A percentile compares a stretch with the other conserved stretches of the same genome.
Conservation (phyloP, 2,113 vertebrate genomes). For the Camelus bactrianus region DNA sequence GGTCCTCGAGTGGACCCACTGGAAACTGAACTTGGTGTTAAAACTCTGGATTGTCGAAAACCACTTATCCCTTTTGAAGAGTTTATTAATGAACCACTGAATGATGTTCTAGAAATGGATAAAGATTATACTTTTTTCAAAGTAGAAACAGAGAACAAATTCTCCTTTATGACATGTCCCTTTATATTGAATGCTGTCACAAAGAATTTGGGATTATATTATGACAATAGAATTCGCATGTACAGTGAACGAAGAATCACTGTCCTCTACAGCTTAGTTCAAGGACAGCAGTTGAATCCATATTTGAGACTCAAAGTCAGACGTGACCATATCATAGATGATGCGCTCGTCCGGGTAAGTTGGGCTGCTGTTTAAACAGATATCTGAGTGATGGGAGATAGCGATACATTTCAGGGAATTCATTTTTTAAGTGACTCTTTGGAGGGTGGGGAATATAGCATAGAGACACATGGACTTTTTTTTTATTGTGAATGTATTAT, state of each 20-base stretch:
- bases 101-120: slow-evolving; percentile 99
- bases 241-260: slow-evolving; percentile 99
- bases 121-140: slow-evolving; percentile 99
- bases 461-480: not conserved
- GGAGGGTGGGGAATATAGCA: not conserved
- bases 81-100: slow-evolving; percentile 98
- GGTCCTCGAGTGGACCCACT: slow-evolving; percentile 95
- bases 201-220: slow-evolving; percentile 98
- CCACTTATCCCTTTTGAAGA: slow-evolving; percentile 97
- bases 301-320: slow-evolving; percentile 97
- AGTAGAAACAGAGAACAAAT: slow-evolving; percentile 98
- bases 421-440: not conserved
- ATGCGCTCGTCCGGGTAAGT: slow-evolving; percentile 98
- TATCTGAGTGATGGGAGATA: not conserved
- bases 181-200: slow-evolving; percentile 98
- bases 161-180: slow-evolving; percentile 99
- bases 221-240: slow-evolving; percentile 99
- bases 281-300: slow-evolving; percentile 97
- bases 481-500: not conserved
- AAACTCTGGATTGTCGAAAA: slow-evolving; percentile 93
- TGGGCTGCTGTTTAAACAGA: not conserved
- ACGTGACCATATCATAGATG: slow-evolving; percentile 98
- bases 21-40: slow-evolving; percentile 96
- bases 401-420: not conserved
- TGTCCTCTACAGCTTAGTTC: slow-evolving; percentile 98